Conservation (phyloP, 2,888 invertebrate genomes). For the Andrena praecox region DNA sequence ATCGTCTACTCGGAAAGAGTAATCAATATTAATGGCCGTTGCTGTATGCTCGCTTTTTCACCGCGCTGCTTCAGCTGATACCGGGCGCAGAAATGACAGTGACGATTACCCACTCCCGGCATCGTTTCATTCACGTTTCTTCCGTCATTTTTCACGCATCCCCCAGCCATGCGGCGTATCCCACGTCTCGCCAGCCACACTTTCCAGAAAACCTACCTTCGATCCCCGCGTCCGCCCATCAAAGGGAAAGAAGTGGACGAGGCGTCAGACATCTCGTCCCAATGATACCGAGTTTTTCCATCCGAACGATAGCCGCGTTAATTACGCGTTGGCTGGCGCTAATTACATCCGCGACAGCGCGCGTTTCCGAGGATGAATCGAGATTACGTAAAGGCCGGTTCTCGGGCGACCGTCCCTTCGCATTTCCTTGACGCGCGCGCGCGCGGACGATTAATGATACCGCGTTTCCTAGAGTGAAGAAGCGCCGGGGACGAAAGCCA, state of each 20-base stretch:
- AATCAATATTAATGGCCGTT: slow-evolving; percentile 52
- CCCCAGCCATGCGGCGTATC: too few relatives aligned
- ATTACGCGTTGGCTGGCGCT: slow-evolving; percentile 53
- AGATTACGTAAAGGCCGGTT: slow-evolving; percentile 60
- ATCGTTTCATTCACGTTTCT: too few relatives aligned
- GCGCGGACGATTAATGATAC: background rate
- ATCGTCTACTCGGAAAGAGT: slow-evolving; percentile 22
- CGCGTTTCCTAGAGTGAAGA: background rate
- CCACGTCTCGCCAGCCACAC: too few relatives aligned
- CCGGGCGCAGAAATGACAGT: too few relatives aligned
- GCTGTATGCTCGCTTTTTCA: slow-evolving; percentile 28
- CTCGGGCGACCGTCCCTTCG: slow-evolving; percentile 2
- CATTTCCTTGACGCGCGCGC: slow-evolving; percentile 5
- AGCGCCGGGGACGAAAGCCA: background rate
- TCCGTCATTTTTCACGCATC: background rate
- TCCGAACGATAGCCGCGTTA: slow-evolving; percentile 57
- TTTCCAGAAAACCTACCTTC: too few relatives aligned
- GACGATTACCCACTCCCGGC: too few relatives aligned
- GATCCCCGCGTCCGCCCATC: background rate
- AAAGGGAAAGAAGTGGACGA: background rate
- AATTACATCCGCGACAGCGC: slow-evolving; percentile 58
- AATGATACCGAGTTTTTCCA: slow-evolving; percentile 37
- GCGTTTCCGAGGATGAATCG: slow-evolving; percentile 51
- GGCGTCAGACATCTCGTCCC: background rate
- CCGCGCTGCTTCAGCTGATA: slow-evolving; percentile 17